Conservation (phyloP, 2,888 invertebrate genomes). For the Perdita meconis region DNA sequence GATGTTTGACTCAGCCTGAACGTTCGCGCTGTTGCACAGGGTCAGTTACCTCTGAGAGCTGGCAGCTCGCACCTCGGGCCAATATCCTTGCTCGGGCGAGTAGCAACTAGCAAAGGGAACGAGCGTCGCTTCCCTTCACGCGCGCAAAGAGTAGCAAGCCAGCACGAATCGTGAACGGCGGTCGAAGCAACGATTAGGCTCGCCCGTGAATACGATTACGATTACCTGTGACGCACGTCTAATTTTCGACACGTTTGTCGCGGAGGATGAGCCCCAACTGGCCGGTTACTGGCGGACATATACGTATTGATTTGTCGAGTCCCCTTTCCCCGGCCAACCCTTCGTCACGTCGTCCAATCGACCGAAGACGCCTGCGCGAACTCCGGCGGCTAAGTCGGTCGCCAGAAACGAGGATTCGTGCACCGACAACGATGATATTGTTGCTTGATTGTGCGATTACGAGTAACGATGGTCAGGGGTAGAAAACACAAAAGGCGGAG, state of each 20-base stretch:
- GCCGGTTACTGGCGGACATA: constrained; percentile 80
- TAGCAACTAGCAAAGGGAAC: neutral
- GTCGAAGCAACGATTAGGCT: neutral
- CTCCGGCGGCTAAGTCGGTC: constrained; percentile 67
- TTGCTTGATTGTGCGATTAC: constrained; percentile 56
- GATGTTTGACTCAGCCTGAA: constrained; percentile 61
- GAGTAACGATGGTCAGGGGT: constrained; percentile 18
- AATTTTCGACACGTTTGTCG: constrained; percentile 70
- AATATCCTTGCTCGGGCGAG: constrained; percentile 14
- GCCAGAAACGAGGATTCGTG: constrained; percentile 64
- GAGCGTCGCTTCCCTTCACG: neutral
- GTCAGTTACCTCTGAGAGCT: constrained; percentile 78
- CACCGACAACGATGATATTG: constrained; percentile 61
- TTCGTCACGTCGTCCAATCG: constrained; percentile 14
- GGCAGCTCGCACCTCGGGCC: constrained; percentile 33
- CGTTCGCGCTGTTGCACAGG: constrained; percentile 80
- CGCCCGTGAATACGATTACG: neutral
- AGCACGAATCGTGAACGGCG: neutral
- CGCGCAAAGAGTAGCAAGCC: neutral
- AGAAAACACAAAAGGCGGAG: constrained; percentile 30
- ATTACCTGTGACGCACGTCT: constrained; percentile 12
- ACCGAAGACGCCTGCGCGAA: constrained; percentile 64
- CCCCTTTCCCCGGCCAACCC: constrained; percentile 33
- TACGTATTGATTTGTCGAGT: constrained; percentile 80
- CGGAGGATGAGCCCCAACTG: constrained; percentile 81